A percentile compares a stretch with the other conserved stretches of the same genome.
These are phyloP conservation scores for Drosophila triauraria DNA, from an alignment of 1,140 invertebrate genomes.

Conservation along the genomic window DNA sequence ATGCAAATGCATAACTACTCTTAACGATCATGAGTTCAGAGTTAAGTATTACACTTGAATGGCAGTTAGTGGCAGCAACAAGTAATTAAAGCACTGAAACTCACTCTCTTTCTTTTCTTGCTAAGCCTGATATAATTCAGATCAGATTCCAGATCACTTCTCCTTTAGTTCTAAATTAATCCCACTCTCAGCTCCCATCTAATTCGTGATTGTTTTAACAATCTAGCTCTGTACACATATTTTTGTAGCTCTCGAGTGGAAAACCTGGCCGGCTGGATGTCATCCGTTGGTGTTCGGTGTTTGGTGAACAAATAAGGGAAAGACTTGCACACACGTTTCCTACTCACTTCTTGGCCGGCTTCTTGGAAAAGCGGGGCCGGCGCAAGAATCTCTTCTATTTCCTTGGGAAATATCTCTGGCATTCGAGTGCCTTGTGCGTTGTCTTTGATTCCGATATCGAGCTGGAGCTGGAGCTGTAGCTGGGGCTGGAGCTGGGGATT, in stretches of 20 bases:
- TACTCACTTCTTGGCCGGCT: slow-evolving; percentile 37
- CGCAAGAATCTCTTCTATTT: slow-evolving; percentile 76
- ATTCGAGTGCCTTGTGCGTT: slow-evolving; percentile 46
- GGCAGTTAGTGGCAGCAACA: not conserved
- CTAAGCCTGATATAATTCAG: not conserved
- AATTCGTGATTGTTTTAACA: slow-evolving; percentile 59
- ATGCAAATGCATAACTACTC: not conserved
- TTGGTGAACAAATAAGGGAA: slow-evolving; percentile 72
- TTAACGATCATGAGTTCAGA: not conserved
- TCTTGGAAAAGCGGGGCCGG: slow-evolving; percentile 58
- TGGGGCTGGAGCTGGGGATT: slow-evolving; percentile 15
- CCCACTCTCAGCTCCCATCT: not conserved
- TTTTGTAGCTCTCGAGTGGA: slow-evolving; percentile 1
- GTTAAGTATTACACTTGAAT: not conserved
- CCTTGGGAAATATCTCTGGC: slow-evolving; percentile 80
- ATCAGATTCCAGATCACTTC: slow-evolving; percentile 1
- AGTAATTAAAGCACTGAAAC: not conserved
- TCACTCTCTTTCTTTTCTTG: not conserved
- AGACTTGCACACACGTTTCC: slow-evolving; percentile 65
- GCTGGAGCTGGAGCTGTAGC: not conserved
- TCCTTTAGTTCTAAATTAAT: not conserved
- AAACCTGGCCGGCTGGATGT: slow-evolving; percentile 36
- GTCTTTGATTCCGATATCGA: slow-evolving; percentile 43
- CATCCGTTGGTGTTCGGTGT: slow-evolving; percentile 32
- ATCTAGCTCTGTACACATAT: slow-evolving; percentile 36